A percentile compares a stretch with the other conserved stretches of the same genome.
phyloP scores from a whole-genome alignment of 2,113 vertebrate species.

The Lepus timidus region DNA sequence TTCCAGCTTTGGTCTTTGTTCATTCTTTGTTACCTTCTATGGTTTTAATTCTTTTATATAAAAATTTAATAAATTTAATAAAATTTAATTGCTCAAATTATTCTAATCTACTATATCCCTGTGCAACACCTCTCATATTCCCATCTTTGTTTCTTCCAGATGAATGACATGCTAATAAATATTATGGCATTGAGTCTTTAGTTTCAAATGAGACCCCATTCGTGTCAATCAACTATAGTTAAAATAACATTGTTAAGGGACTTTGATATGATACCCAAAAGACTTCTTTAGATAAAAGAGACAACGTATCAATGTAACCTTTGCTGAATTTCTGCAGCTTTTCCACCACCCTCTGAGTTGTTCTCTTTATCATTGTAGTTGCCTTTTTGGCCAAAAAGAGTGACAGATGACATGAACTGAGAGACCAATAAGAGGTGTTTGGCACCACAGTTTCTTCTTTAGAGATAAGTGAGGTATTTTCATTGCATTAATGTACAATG shows the following conservation, averaged over 20 bases:
- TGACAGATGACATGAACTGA: background rate
- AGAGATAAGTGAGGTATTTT: background rate
- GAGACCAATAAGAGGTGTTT: background rate
- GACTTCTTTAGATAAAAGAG: background rate
- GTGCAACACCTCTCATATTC: background rate
- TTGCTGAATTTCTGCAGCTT: background rate
- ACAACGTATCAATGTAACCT: background rate
- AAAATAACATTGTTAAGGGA: background rate
- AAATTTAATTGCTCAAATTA: background rate
- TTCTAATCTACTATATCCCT: background rate
- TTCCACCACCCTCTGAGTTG: background rate
- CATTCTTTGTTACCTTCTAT: background rate
- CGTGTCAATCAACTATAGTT: background rate
- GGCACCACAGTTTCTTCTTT: background rate
- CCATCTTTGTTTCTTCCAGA: background rate
- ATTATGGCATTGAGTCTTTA: background rate
- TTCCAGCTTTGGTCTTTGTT: background rate
- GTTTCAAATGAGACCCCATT: background rate
- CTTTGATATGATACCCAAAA: background rate
- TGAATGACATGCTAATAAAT: background rate
- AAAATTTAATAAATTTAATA: slow-evolving; percentile 34
- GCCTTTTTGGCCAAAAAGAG: background rate
- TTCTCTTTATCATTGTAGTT: background rate
- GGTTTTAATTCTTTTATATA: background rate
- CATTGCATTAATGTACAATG: background rate